Conservation (phyloP, 2,113 vertebrate genomes). For the Platycercus adscitus region DNA sequence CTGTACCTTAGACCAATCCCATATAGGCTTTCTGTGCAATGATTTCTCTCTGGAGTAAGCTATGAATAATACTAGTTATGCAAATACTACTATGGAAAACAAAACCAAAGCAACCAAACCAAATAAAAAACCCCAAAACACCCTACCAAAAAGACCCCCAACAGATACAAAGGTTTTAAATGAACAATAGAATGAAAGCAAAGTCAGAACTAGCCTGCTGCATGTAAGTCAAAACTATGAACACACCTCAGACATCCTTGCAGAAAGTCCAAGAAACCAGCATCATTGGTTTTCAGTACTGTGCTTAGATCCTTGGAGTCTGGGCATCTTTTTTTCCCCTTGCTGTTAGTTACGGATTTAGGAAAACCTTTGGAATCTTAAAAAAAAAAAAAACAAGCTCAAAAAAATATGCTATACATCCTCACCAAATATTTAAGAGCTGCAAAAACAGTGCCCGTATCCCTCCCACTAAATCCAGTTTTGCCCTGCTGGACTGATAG, state of each 20-base stretch:
- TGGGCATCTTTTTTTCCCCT: constrained; percentile 86
- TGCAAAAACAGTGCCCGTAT: neutral
- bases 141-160: accelerated
- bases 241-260: constrained; percentile 87
- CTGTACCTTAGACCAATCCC: neutral
- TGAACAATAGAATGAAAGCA: neutral
- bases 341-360: constrained; percentile 87
- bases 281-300: constrained; percentile 85
- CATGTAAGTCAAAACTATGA: neutral
- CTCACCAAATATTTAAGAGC: neutral
- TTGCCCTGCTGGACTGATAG: neutral
- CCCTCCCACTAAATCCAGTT: neutral
- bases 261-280: constrained; percentile 89
- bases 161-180: neutral
- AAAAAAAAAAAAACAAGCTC: constrained; percentile 44
- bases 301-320: constrained; percentile 86
- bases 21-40: neutral
- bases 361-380: constrained; percentile 92
- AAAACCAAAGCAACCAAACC: neutral
- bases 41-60: neutral
- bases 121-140: neutral
- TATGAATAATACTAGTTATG: neutral
- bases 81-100: neutral
- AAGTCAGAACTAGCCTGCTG: neutral
- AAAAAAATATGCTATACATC: neutral